Percentiles rank a stretch among this genome's conserved stretches.
These are phyloP conservation scores for Talpa occidentalis DNA, from an alignment of 2,113 vertebrate genomes.

Conservation along the genomic window DNA sequence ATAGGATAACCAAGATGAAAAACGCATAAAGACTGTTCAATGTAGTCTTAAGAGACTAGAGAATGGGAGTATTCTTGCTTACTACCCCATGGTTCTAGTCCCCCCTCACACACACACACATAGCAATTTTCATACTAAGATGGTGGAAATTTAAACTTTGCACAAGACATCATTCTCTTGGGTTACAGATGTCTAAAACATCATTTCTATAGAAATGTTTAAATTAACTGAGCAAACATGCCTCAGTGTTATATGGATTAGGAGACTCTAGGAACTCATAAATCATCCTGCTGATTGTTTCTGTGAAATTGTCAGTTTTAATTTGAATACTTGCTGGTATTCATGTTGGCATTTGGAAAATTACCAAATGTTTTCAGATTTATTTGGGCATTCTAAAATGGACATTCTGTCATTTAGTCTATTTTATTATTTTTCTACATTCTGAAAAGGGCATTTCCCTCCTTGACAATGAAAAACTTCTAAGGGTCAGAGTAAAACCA, in stretches of 20 bases:
- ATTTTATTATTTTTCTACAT: neutral
- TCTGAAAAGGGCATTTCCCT: neutral
- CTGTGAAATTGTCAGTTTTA: neutral
- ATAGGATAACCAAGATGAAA: neutral
- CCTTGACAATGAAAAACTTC: neutral
- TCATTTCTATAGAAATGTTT: neutral
- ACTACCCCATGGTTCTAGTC: neutral
- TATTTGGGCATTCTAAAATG: neutral
- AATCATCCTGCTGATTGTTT: neutral
- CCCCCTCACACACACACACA: no score
- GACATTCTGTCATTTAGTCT: neutral
- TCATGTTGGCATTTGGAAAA: neutral
- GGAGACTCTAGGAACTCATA: conserved; percentile 17
- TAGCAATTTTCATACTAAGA: neutral
- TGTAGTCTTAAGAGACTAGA: neutral
- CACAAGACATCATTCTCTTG: neutral
- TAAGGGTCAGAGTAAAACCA: neutral
- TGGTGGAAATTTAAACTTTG: conserved; percentile 21
- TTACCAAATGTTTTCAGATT: neutral
- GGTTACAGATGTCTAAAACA: conserved; percentile 40
- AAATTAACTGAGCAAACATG: neutral
- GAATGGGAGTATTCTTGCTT: neutral
- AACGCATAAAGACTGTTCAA: neutral
- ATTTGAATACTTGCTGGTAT: neutral
- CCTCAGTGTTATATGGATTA: neutral